Conservation (phyloP, 2,888 invertebrate species). For the Ormyrus pomaceus region DNA sequence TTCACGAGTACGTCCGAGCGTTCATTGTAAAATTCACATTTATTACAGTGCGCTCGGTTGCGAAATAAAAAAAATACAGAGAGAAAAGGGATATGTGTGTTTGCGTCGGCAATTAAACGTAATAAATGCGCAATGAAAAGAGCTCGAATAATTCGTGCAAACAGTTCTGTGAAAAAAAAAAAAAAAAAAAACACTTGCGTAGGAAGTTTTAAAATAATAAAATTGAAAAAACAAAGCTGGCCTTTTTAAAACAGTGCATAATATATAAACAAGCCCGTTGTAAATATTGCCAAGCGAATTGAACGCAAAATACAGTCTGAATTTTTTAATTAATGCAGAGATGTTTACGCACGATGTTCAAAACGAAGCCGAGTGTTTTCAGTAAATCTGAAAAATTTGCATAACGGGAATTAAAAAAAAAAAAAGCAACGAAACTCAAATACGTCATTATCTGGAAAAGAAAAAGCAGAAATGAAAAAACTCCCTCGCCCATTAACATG, state of each 20-base stretch:
- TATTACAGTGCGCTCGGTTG: slow-evolving; percentile 34
- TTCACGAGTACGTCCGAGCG: slow-evolving; percentile 14
- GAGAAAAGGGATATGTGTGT: neutral
- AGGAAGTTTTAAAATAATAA: slow-evolving; percentile 24
- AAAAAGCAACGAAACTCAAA: too few species aligned
- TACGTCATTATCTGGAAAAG: too few species aligned
- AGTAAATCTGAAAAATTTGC: too few species aligned
- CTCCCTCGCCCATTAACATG: too few species aligned
- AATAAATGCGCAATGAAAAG: slow-evolving; percentile 30
- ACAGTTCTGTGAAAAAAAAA: neutral
- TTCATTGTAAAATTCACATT: slow-evolving; percentile 37
- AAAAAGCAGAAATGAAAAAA: too few species aligned
- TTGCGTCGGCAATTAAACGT: slow-evolving; percentile 34
- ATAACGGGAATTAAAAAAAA: too few species aligned
- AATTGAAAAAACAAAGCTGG: slow-evolving; percentile 24
- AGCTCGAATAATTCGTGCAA: slow-evolving; percentile 26
- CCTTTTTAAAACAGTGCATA: neutral
- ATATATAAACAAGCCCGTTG: neutral
- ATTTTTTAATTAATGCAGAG: too few species aligned
- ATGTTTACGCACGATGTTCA: too few species aligned
- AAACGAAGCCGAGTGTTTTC: too few species aligned
- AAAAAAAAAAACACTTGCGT: neutral
- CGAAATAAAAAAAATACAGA: neutral
- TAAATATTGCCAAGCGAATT: slow-evolving; percentile 7
- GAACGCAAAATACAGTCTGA: neutral